phyloP scores from a whole-genome alignment of 1,140 invertebrate species.

The Dermatophagoides farinae region DNA sequence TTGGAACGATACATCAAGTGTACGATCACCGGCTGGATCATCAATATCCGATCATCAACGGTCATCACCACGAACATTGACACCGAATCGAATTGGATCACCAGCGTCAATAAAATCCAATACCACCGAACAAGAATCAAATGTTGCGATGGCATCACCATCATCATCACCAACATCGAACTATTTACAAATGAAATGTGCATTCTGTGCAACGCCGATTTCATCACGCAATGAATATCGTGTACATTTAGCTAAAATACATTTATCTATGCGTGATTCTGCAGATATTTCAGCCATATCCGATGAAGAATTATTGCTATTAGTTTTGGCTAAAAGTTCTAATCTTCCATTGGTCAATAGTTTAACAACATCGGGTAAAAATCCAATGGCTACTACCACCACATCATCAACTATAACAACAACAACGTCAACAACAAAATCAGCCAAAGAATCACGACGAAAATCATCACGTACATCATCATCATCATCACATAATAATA shows the following conservation, averaged over 20 bases:
- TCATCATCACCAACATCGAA: neutral
- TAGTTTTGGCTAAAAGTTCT: slow-evolving; percentile 9
- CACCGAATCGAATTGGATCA: slow-evolving; percentile 31
- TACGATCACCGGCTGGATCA: too few species aligned
- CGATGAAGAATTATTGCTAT: slow-evolving; percentile 4
- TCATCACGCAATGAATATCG: slow-evolving; percentile 88
- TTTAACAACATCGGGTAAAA: slow-evolving; percentile 3
- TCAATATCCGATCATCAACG: too few species aligned
- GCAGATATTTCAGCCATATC: slow-evolving; percentile 18
- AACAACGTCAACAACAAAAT: too few species aligned
- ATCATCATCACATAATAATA: too few species aligned
- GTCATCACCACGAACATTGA: neutral
- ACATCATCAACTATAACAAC: slow-evolving; percentile 12
- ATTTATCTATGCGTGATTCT: slow-evolving; percentile 71
- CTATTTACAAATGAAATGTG: slow-evolving; percentile 60
- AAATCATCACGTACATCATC: neutral
- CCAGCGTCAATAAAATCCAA: slow-evolving; percentile 36
- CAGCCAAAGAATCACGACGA: neutral
- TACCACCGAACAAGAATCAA: slow-evolving; percentile 35
- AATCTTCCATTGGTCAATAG: slow-evolving; percentile 4
- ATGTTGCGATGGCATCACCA: too few species aligned
- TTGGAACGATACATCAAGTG: neutral
- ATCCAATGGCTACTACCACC: neutral
- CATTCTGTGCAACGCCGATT: slow-evolving; percentile 86
- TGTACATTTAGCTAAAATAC: slow-evolving; percentile 87